Conservation (phyloP, 2,888 invertebrate genomes). For the Hemithea aestivaria region DNA sequence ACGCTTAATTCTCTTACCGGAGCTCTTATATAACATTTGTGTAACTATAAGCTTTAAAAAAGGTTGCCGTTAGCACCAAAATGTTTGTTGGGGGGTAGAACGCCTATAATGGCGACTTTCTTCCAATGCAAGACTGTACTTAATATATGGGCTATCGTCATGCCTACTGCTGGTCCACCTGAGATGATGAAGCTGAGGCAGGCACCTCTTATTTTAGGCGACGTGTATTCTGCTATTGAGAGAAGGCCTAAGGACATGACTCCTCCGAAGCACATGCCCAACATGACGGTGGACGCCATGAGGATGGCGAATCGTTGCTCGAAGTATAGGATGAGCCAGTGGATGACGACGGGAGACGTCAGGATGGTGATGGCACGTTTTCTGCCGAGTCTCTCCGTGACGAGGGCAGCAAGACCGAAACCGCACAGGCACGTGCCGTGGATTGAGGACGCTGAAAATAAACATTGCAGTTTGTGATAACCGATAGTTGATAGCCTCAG, state of each 20-base stretch:
- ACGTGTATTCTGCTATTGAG: conserved; percentile 30
- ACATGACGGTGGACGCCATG: conserved; percentile 27
- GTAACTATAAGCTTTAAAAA: too few relatives aligned
- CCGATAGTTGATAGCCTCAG: too few relatives aligned
- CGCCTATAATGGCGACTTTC: conserved; percentile 26
- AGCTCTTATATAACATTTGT: too few relatives aligned
- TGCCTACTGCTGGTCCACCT: conserved; percentile 25
- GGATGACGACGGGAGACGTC: conserved; percentile 19
- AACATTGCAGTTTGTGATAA: neutral
- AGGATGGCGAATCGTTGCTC: conserved; percentile 20
- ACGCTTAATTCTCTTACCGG: too few relatives aligned
- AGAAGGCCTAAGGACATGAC: conserved; percentile 22
- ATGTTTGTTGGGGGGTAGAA: too few relatives aligned
- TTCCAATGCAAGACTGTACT: conserved; percentile 30
- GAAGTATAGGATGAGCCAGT: conserved; percentile 30
- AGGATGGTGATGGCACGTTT: conserved; percentile 20
- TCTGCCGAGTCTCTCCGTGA: conserved; percentile 25
- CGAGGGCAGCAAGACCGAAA: conserved; percentile 18
- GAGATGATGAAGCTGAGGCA: conserved; percentile 22
- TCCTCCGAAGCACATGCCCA: conserved; percentile 31
- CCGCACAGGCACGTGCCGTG: conserved; percentile 24
- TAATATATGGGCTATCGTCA: conserved; percentile 24
- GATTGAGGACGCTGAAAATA: conserved; percentile 26
- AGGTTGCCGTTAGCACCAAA: too few relatives aligned
- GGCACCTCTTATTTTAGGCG: conserved; percentile 26